phyloP scores from a whole-genome alignment of 2,797 vertebrate genomes.

The Tarsius wallacei region DNA sequence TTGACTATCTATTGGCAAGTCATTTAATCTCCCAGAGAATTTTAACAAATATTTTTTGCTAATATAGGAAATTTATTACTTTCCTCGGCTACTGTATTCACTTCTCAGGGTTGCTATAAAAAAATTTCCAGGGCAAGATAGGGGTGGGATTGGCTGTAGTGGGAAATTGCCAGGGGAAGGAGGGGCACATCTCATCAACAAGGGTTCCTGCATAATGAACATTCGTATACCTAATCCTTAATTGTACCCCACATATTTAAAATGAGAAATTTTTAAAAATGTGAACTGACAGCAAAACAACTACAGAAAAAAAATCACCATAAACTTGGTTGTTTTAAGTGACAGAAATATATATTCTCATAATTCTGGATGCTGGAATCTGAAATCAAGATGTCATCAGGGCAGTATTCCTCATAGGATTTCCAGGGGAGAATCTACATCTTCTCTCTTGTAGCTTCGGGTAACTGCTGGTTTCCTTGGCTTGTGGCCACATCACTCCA shows the following conservation, averaged over 20 bases:
- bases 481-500: accelerated
- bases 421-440: not conserved
- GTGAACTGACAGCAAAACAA: no score
- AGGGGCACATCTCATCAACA: no score
- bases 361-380: not conserved
- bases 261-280: no score
- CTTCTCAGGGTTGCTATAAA: not conserved
- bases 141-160: no score
- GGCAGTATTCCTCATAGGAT: accelerated
- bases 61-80: not conserved
- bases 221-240: no score
- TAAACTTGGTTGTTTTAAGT: not conserved
- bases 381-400: not conserved
- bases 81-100: not conserved
- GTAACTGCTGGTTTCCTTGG: not conserved
- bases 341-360: not conserved
- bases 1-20: not conserved
- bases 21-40: not conserved
- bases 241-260: no score
- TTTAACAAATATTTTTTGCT: not conserved
- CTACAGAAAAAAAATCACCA: not conserved
- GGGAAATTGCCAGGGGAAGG: no score
- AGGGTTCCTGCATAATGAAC: no score
- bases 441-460: accelerated
- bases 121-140: no score